Percentiles rank a stretch among this genome's conserved stretches.
phyloP scores from a whole-genome alignment of 1,140 invertebrate species.

The Leptonema lineaticorne region DNA sequence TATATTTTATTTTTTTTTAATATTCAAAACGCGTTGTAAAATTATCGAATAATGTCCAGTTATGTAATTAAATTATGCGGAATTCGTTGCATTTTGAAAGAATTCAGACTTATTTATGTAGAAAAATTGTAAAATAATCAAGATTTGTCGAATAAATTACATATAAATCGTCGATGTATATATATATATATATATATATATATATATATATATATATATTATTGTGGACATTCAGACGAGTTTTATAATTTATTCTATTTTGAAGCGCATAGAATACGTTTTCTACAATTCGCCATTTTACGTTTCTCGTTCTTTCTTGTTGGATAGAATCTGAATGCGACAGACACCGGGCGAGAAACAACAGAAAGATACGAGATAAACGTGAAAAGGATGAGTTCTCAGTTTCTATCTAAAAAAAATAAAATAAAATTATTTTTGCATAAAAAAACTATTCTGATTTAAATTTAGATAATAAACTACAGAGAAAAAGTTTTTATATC shows the following conservation, averaged over 20 bases:
- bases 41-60: no score
- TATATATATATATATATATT: no score
- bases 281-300: conserved; percentile 9
- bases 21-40: no score
- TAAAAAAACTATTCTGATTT: background rate
- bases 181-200: no score
- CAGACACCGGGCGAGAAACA: conserved; percentile 24
- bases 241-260: conserved; percentile 23
- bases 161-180: no score
- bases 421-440: background rate
- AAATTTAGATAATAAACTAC: conserved; percentile 1
- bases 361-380: conserved; percentile 24
- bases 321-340: conserved; percentile 24
- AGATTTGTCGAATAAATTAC: no score
- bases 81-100: no score
- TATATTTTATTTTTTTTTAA: no score
- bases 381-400: conserved; percentile 17
- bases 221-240: no score
- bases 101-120: no score
- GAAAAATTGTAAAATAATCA: no score
- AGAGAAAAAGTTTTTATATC: background rate
- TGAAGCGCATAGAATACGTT: conserved; percentile 17
- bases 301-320: conserved; percentile 5
- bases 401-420: background rate
- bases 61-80: no score